phyloP scores from a whole-genome alignment of 2,888 invertebrate species.

The Parnassius glacialis region DNA sequence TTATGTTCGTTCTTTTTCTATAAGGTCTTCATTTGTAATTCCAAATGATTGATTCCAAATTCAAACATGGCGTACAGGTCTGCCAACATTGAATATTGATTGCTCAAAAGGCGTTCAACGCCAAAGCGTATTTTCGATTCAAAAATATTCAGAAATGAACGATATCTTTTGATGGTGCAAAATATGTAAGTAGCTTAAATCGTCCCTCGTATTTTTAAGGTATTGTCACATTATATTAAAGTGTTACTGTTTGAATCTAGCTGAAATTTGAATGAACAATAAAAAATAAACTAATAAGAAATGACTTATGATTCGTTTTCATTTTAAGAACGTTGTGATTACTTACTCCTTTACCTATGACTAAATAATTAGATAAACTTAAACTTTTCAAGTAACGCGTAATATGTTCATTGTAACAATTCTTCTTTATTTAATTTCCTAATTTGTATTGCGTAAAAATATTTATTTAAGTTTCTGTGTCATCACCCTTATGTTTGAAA shows the following conservation, averaged over 20 bases:
- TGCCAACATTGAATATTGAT: slow-evolving; percentile 80
- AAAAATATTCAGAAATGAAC: slow-evolving; percentile 74
- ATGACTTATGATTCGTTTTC: background rate
- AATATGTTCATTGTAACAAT: no score
- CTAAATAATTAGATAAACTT: no score
- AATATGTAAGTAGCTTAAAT: slow-evolving; percentile 80
- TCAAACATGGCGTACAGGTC: slow-evolving; percentile 47
- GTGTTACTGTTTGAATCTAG: no score
- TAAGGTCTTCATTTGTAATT: slow-evolving; percentile 60
- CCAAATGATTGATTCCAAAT: slow-evolving; percentile 67
- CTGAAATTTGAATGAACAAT: no score
- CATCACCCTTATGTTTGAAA: slow-evolving; percentile 36
- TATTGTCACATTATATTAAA: background rate
- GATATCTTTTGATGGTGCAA: slow-evolving; percentile 76
- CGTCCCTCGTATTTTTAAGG: slow-evolving; percentile 68
- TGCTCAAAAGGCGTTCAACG: slow-evolving; percentile 77
- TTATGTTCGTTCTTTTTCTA: slow-evolving; percentile 1
- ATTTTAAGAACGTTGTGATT: background rate
- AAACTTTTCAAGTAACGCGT: no score
- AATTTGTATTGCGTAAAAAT: no score
- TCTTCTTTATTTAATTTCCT: no score
- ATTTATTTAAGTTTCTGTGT: slow-evolving; percentile 1
- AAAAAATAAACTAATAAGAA: no score
- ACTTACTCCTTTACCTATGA: no score
- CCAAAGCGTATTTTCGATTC: slow-evolving; percentile 80